Conservation (phyloP, 2,797 vertebrate genomes). For the Leptoclinus maculatus region DNA sequence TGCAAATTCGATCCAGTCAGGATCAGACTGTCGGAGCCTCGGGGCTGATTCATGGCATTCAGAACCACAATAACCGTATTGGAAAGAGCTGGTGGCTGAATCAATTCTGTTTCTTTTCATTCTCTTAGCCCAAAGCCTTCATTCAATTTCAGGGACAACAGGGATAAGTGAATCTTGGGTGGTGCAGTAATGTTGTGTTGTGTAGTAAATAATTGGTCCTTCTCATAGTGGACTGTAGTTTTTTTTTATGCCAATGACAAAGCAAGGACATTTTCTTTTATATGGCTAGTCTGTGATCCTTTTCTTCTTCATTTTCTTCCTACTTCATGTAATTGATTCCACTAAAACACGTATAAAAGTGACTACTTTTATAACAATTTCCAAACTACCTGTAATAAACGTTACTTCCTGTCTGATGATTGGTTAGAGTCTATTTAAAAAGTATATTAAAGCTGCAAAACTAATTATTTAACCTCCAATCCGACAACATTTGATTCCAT, state of each 20-base stretch:
- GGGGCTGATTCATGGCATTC: conserved; percentile 53
- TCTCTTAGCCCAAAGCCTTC: conserved; percentile 36
- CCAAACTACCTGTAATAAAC: neutral
- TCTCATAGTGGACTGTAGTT: neutral
- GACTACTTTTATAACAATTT: neutral
- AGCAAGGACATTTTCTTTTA: conserved; percentile 11
- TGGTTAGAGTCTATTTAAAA: neutral
- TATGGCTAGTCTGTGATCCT: neutral
- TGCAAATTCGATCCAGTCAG: conserved; percentile 52
- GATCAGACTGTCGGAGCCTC: conserved; percentile 35
- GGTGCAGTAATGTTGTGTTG: conserved; percentile 27
- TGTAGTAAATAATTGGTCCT: conserved; percentile 16
- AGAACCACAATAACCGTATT: conserved; percentile 40
- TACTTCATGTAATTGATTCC: neutral
- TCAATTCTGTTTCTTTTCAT: conserved; percentile 53
- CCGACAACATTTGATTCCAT: conserved; percentile 18
- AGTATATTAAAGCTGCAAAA: conserved; percentile 25
- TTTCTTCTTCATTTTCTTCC: neutral
- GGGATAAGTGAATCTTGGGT: conserved; percentile 49
- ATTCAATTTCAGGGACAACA: conserved; percentile 57
- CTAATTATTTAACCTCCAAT: conserved; percentile 39
- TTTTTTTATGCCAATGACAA: conserved; percentile 1
- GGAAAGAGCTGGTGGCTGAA: conserved; percentile 50
- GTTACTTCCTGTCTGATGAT: neutral
- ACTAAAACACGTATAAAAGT: neutral